Conservation (phyloP, 2,888 invertebrate species). For the Blastobasis adustella region DNA sequence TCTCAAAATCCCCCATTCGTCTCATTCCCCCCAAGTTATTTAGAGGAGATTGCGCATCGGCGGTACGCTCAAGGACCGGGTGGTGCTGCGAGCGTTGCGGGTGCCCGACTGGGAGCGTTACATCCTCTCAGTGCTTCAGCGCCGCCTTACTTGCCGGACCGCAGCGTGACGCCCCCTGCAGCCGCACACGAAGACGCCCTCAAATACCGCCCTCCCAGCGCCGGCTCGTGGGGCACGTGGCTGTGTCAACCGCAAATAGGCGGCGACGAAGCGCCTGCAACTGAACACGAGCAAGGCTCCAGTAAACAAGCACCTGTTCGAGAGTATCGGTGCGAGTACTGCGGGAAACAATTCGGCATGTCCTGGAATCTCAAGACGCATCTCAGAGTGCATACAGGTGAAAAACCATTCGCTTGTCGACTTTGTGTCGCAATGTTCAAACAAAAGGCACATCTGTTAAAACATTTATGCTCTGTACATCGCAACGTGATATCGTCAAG, state of each 20-base stretch:
- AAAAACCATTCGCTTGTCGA: slow-evolving; percentile 92
- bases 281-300: slow-evolving; percentile 70
- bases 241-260: slow-evolving; percentile 79
- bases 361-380: slow-evolving; percentile 95
- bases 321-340: slow-evolving; percentile 91
- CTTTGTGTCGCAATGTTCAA: slow-evolving; percentile 94
- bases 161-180: slow-evolving; percentile 77
- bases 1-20: slow-evolving; percentile 92
- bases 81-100: slow-evolving; percentile 75
- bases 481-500: slow-evolving; percentile 90
- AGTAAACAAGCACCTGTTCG: slow-evolving; percentile 80
- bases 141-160: slow-evolving; percentile 80
- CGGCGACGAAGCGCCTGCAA: slow-evolving; percentile 58
- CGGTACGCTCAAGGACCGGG: slow-evolving; percentile 77
- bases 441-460: slow-evolving; percentile 90
- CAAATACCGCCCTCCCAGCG: slow-evolving; percentile 81
- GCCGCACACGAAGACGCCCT: slow-evolving; percentile 73
- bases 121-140: slow-evolving; percentile 84
- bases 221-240: slow-evolving; percentile 82
- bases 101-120: slow-evolving; percentile 61
- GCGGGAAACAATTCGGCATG: slow-evolving; percentile 94
- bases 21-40: slow-evolving; percentile 84
- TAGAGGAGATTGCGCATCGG: slow-evolving; percentile 80
- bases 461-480: slow-evolving; percentile 92
- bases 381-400: slow-evolving; percentile 90